Base-by-base conservation (phyloP, 35 echinoderm and acorn worm genomes). In the Strongylocentrotus purpuratus region DNA sequence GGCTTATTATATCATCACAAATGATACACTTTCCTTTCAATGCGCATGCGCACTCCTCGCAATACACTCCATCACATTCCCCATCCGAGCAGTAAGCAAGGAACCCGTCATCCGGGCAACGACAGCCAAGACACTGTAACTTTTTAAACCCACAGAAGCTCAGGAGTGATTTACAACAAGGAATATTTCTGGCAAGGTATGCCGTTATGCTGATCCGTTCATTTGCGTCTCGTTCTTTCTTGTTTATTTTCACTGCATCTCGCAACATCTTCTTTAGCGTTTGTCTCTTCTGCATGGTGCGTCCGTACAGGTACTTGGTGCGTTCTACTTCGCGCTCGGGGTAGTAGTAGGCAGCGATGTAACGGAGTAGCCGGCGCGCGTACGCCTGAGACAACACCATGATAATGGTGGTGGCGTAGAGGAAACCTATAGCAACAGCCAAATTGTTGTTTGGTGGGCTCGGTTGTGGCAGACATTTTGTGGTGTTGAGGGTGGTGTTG, bases 331-430 rank as follows among this genome's bases (percentile, higher is more conserved):
- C 98, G 32, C 98, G 47, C 18, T 99, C 98, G 2, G 98, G 98
- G 48, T 99, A 99, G 94, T 96, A 99, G 33, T 97, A 97, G 9
- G 96, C 90, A 6, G 98, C 98, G 46, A 99, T 99, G 55, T 95
- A 86, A 17, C 96, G 86, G 70, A 97, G 91, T 33, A 99, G 47
- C 10, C 98, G 94, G 25, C 95, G 85, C 33, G 96, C 96, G 52
- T 99, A 99, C 14, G 98, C 96, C 60, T 99, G 98, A 85, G 91
- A 99, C 47, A 99, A 95, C 9, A 99, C 95, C 61, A 95, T 99
- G 41, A 97, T 15, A n/a, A 99, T 61, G 4, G 96, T 96, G 46
- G 94, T 48, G 25, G 94, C 93, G 92, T 99, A 97, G 41, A 99
- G 52, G 11, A 94, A 89, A 33, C 94, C 95, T 28, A 99, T 95